Evolutionary conservation across 2,113 vertebrate species (phyloP).

Genomic region (Sminthopsis crassicaudata): DNA sequence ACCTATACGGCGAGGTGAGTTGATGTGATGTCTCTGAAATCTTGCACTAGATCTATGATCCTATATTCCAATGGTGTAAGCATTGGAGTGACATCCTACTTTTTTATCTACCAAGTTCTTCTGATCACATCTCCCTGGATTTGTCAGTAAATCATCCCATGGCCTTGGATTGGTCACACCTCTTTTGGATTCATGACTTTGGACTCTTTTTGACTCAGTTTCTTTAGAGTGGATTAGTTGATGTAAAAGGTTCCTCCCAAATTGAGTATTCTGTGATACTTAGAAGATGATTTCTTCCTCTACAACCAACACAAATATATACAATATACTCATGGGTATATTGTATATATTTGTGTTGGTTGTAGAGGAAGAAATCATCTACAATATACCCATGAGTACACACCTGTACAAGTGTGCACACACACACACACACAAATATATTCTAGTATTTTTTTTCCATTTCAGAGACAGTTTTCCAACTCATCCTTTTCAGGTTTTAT

Average conservation of each 20-base stretch:
- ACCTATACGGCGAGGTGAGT: neutral
- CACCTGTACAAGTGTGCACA: too few relatives aligned
- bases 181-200: neutral
- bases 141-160: neutral
- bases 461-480: neutral
- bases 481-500: conserved; percentile 57
- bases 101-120: neutral
- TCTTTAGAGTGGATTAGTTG: conserved; percentile 50
- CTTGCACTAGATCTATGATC: neutral
- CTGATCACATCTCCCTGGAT: conserved; percentile 8
- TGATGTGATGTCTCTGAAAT: neutral
- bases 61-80: neutral
- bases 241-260: conserved; percentile 42
- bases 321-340: neutral
- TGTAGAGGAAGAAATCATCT: too few relatives aligned
- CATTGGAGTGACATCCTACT: neutral
- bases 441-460: neutral
- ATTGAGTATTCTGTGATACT: conserved; percentile 15
- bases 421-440: neutral
- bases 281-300: neutral
- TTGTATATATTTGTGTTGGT: too few relatives aligned
- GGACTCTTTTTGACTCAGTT: neutral
- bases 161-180: neutral
- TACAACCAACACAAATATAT: neutral
- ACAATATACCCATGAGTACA: neutral